Evolutionary conservation across 1,140 invertebrate species (phyloP), one percentile per base, ranked within the genome.

Genomic region (Reticulitermes speratus): DNA sequence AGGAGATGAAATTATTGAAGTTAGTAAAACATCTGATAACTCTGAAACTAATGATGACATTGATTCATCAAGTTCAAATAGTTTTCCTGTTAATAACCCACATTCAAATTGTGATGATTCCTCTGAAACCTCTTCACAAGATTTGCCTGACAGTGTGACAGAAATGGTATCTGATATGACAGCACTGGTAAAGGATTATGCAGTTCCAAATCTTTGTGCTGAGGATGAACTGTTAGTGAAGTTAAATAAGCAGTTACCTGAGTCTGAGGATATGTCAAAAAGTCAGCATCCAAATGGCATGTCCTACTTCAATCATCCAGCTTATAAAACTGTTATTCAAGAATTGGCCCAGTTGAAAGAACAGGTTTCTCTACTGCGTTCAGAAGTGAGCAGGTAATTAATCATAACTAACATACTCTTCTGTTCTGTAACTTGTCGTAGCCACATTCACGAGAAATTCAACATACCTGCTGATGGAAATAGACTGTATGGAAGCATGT

Each of bases 281-380:
- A 86, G 45, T 75, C 16, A 38, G 12, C 45, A 59, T 44, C 83
- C 86, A 52, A 87, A 85, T 84, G 87, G 83, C 38, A 55, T 86
- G 23, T 85, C 84, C 7, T 23, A 87, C 5, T 83, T 86, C 25
- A 85, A 48, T 45, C 87, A 87, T 83, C 87, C 87, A 30, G 83
- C 86, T 5, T 87, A 87, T 55, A 87, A 87, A 84, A 85, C 86
- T 82, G 32, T 87, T n/a, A 86, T 86, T 44, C 59, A 86, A 38
- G 87, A 87, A 82, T 23, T 87, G 23, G n/a, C 86, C n/a, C 83
- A 65, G 6, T 48, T 52, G 21, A 87, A 86, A 44, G 87, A 86
- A 75, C 83, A 87, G 30, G 59, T 86, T 25, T 75, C 44, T 65
- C 38, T 69, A 65, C 75, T 85, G 7, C 23, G 84, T 21, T 44